Evolutionary conservation across 2,113 vertebrate genomes (phyloP), one percentile per base, ranked within the genome.

Genomic region (Labrus mixtus): DNA sequence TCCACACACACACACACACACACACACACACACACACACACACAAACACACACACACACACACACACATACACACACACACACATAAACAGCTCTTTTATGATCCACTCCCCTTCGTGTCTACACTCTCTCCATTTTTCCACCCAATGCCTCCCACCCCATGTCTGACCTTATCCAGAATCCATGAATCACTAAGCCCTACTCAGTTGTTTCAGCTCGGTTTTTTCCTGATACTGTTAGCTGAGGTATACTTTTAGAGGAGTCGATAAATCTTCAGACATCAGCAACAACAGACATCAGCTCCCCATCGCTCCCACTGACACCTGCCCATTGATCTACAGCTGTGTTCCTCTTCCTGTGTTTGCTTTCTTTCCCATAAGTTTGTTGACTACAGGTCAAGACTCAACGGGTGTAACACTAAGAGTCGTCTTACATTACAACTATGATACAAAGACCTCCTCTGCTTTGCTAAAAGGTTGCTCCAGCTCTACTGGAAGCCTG

Each of bases 251-350:
- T 45, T 78, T 81, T 68, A 82, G 66, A 58, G 22, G 3, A 73
- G 33, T 39, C 13, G 0, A 66, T 68, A 71, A 78, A 78, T 87
- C 68, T 76, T 73, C 65, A 68, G 17, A 70, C 66, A 56, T 59
- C 36, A 80, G 60, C 39, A 72, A 64, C 68, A 86, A 51, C 37
- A 64, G 19, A 45, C 20, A 41, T 67, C 37, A 41, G 56, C 20
- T 72, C 62, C 36, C 66, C 54, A 11, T 66, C 17, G 10, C 33
- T 50, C 77, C 48, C 19, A 41, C 53, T 45, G 71, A 81, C 53
- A 65, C 56, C 79, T 72, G 68, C 66, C 66, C 71, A 53, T 50
- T 58, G 41, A 70, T 53, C 48, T 65, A 23, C 60, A 46, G 57
- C 25, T 43, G 33, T 58, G 23, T 69, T 6, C 65, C 56, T 64